Evolutionary conservation across 2,113 vertebrate species (phyloP).

Genomic region (Embiotoca jacksoni): DNA sequence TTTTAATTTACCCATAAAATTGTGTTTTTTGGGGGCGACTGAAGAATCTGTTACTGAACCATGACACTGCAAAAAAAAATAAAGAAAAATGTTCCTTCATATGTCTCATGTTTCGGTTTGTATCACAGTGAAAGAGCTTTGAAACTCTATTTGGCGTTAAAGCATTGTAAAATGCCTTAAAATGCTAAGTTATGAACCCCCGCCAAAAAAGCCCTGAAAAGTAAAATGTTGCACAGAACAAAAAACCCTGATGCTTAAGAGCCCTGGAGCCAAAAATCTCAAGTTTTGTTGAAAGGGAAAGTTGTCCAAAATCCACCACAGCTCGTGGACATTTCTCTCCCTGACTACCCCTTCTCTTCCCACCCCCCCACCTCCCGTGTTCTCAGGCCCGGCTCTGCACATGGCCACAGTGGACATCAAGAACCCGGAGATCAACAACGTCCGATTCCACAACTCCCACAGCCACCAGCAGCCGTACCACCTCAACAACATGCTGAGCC

Average conservation of each 20-base stretch:
- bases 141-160: too few relatives aligned
- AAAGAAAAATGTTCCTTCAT: background rate
- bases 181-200: too few relatives aligned
- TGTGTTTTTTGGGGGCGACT: background rate
- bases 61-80: background rate
- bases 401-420: slow-evolving; percentile 99
- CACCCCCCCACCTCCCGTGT: background rate
- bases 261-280: too few relatives aligned
- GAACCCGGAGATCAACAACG: slow-evolving; percentile 98
- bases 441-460: slow-evolving; percentile 90
- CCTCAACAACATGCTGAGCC: slow-evolving; percentile 93
- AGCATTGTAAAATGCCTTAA: too few relatives aligned
- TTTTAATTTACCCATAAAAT: background rate
- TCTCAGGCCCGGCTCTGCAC: slow-evolving; percentile 91
- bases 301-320: background rate
- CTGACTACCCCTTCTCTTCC: too few relatives aligned
- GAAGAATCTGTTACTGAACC: background rate
- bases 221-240: too few relatives aligned
- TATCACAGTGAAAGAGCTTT: too few relatives aligned
- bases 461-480: slow-evolving; percentile 85
- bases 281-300: background rate
- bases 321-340: background rate
- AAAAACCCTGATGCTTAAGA: too few relatives aligned
- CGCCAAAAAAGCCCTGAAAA: too few relatives aligned
- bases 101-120: background rate